Evolutionary conservation across 2,797 vertebrate genomes (phyloP).

Genomic region (Enteromius treurensis): DNA sequence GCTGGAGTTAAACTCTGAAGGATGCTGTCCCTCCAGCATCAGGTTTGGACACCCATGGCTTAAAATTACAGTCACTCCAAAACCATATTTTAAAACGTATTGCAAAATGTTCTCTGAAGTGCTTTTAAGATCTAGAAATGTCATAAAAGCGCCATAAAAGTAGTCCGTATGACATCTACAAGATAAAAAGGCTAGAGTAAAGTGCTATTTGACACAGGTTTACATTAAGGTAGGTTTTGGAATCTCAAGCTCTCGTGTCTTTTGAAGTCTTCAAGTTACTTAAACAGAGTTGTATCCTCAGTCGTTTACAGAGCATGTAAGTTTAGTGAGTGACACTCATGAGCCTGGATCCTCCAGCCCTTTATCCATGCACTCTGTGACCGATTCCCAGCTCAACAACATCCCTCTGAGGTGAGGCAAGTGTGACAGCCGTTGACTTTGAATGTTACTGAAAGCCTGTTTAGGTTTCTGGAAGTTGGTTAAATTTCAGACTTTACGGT

Average conservation of each 20-base stretch:
- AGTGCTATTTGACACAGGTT: neutral
- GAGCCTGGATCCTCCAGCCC: conserved; percentile 41
- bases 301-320: neutral
- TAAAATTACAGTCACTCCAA: neutral
- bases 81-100: neutral
- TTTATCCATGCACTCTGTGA: conserved; percentile 60
- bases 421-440: neutral
- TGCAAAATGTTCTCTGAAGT: neutral
- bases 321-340: neutral
- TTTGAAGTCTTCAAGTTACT: neutral
- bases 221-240: neutral
- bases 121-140: neutral
- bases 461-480: neutral
- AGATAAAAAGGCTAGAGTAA: neutral
- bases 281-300: neutral
- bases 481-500: neutral
- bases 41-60: neutral
- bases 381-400: conserved; percentile 76
- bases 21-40: neutral
- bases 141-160: neutral
- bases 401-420: conserved; percentile 70
- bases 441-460: neutral
- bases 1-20: neutral
- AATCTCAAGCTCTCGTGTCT: neutral
- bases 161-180: no score